A percentile compares a stretch with the other conserved stretches of the same genome.
Conservation (phyloP, 2,113 vertebrate genomes). For the Misgurnus mizolepis region DNA sequence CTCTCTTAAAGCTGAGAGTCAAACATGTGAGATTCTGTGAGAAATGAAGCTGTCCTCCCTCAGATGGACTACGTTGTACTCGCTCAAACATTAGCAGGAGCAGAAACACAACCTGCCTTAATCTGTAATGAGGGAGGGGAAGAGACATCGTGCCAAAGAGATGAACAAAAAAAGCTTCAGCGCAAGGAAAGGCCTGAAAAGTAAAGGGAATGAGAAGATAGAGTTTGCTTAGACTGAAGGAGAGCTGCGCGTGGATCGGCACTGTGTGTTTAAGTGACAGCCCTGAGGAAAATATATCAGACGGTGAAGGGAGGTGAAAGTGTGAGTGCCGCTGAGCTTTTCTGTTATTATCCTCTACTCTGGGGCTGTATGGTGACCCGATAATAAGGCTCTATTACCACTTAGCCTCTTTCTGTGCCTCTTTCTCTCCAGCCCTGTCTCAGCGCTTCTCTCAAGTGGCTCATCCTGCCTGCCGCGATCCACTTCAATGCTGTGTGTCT, state of each 20-base stretch:
- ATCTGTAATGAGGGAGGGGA: conserved; percentile 20
- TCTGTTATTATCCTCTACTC: conserved; percentile 52
- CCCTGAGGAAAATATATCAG: conserved; percentile 48
- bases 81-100: conserved; percentile 46
- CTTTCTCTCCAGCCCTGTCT: conserved; percentile 58
- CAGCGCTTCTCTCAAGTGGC: conserved; percentile 69
- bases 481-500: conserved; percentile 63
- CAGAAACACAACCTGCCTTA: conserved; percentile 47
- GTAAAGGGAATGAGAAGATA: neutral
- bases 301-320: conserved; percentile 44
- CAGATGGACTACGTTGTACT: conserved; percentile 45
- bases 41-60: conserved; percentile 53
- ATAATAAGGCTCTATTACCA: conserved; percentile 59
- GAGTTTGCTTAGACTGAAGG: conserved; percentile 9
- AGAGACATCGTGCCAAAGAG: neutral
- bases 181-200: conserved; percentile 5
- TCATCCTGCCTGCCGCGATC: conserved; percentile 68
- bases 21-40: conserved; percentile 42
- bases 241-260: conserved; percentile 35
- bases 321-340: conserved; percentile 46
- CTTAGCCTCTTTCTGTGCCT: conserved; percentile 58
- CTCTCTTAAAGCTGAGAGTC: conserved; percentile 51
- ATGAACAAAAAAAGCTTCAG: conserved; percentile 7
- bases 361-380: conserved; percentile 49
- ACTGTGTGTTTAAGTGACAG: conserved; percentile 34